Conservation (phyloP, 2,888 invertebrate genomes). For the Nephrotoma appendiculata region DNA sequence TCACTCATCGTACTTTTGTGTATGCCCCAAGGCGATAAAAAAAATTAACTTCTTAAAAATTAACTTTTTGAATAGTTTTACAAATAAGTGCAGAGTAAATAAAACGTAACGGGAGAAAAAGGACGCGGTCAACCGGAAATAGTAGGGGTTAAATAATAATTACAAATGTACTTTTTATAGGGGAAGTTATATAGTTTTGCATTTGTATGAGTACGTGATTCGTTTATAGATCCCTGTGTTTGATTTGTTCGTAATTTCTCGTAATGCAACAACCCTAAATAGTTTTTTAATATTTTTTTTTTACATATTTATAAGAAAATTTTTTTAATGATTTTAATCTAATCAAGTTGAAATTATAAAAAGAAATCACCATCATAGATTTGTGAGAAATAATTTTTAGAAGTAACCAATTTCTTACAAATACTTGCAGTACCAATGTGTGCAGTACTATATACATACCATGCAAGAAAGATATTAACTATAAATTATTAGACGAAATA, state of each 20-base stretch:
- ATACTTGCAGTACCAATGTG: too few relatives aligned
- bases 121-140: constrained; percentile 4
- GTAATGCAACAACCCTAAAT: neutral
- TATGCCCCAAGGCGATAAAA: neutral
- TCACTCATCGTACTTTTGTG: neutral
- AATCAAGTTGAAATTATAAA: neutral
- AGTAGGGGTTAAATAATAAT: constrained; percentile 3
- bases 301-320: neutral
- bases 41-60: neutral
- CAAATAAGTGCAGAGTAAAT: neutral
- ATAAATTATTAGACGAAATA: too few relatives aligned
- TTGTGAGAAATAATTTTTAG: too few relatives aligned
- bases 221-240: neutral
- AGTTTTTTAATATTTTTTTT: neutral
- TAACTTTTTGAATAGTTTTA: neutral
- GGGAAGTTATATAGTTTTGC: neutral
- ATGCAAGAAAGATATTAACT: too few relatives aligned
- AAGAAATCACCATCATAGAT: neutral
- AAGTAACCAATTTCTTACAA: too few relatives aligned
- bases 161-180: neutral
- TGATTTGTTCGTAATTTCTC: neutral
- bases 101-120: neutral
- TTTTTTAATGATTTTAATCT: neutral
- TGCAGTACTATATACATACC: too few relatives aligned
- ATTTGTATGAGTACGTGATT: neutral